These are phyloP conservation scores for Hypanus sabinus DNA, from an alignment of 2,113 vertebrate species.

Conservation along the genomic window DNA sequence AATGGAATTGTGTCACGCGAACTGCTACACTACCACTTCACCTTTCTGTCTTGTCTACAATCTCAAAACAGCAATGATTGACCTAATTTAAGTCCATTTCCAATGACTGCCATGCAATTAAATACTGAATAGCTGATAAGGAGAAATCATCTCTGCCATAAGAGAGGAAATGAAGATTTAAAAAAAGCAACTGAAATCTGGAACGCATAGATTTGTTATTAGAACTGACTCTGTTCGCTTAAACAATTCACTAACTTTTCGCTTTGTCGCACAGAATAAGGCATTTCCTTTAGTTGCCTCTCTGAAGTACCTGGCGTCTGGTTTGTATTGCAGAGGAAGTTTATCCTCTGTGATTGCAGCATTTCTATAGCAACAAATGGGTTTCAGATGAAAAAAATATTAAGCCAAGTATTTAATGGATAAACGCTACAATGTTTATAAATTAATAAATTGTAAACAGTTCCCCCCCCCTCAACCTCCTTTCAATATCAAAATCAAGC, in stretches of 20 bases:
- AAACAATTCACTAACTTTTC: background rate
- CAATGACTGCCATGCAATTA: background rate
- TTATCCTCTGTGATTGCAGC: background rate
- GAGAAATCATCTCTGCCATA: background rate
- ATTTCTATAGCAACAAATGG: conserved; percentile 2
- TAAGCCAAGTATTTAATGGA: background rate
- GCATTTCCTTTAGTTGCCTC: background rate
- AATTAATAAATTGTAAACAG: background rate
- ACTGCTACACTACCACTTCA: too few species aligned
- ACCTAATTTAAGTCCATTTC: background rate
- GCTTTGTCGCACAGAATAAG: background rate
- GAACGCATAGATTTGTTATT: background rate
- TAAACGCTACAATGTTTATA: background rate
- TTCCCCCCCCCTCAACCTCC: background rate
- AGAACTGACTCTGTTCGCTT: background rate
- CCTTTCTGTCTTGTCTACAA: background rate
- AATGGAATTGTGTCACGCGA: too few species aligned
- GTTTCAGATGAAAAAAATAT: background rate
- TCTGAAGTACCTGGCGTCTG: background rate
- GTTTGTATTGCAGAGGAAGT: background rate
- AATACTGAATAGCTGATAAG: background rate
- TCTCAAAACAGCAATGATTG: background rate
- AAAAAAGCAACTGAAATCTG: background rate
- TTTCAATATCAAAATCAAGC: background rate
- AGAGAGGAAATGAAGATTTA: background rate